Conservation (phyloP, 2,888 invertebrate genomes). For the Drosophila phalerata region DNA sequence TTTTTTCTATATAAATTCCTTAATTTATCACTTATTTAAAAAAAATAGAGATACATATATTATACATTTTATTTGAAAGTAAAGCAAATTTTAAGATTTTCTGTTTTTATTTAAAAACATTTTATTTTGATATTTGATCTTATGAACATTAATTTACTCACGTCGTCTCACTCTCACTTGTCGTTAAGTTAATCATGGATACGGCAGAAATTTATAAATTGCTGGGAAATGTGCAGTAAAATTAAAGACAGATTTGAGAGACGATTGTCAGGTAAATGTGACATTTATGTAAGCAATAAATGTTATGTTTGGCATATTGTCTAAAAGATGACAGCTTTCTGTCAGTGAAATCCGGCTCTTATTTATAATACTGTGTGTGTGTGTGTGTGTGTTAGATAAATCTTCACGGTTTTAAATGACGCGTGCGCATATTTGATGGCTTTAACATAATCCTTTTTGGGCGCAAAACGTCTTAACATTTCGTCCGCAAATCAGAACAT, state of each 20-base stretch:
- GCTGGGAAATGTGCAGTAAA: conserved; percentile 6
- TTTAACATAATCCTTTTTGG: conserved; percentile 40
- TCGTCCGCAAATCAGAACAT: conserved; percentile 56
- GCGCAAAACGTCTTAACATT: conserved; percentile 12
- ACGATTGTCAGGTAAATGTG: conserved; percentile 20
- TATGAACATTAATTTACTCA: too few relatives aligned
- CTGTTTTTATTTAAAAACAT: too few relatives aligned
- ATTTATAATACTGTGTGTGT: conserved; percentile 23
- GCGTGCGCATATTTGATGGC: conserved; percentile 30
- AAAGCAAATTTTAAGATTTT: too few relatives aligned
- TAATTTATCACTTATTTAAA: too few relatives aligned
- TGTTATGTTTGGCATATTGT: conserved; percentile 23
- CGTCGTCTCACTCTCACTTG: too few relatives aligned
- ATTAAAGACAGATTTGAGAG: not conserved
- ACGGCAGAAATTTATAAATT: not conserved
- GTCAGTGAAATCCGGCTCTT: conserved; percentile 36
- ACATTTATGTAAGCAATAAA: conserved; percentile 29
- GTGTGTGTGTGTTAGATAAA: conserved; percentile 9
- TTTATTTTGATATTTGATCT: too few relatives aligned
- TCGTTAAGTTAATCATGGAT: too few relatives aligned
- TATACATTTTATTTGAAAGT: too few relatives aligned
- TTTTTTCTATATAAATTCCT: too few relatives aligned
- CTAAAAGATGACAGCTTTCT: conserved; percentile 34
- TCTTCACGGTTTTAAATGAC: conserved; percentile 22
- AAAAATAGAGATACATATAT: too few relatives aligned